phyloP scores from a whole-genome alignment of 2,888 invertebrate genomes.

The Archaeoteleia sp. region DNA sequence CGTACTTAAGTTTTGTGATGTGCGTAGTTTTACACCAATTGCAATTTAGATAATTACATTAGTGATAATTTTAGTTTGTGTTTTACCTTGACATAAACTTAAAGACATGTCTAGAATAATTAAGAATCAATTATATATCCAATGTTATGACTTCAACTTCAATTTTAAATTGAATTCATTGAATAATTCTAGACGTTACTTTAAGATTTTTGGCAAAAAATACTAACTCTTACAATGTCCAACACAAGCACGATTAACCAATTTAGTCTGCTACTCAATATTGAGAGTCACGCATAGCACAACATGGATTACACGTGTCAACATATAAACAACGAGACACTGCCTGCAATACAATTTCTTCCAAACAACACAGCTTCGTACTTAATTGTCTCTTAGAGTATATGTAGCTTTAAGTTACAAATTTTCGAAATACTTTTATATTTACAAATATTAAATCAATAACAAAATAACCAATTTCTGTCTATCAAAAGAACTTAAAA shows the following conservation, averaged over 20 bases:
- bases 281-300: constrained; percentile 38
- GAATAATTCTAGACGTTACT: constrained; percentile 37
- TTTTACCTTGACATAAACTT: constrained; percentile 10
- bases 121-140: too few relatives aligned
- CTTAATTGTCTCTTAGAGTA: constrained; percentile 14
- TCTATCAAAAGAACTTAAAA: too few relatives aligned
- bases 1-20: constrained; percentile 10
- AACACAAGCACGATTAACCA: constrained; percentile 62
- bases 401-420: constrained; percentile 5
- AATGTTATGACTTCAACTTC: too few relatives aligned
- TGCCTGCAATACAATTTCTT: constrained; percentile 27
- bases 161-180: too few relatives aligned
- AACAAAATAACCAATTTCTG: neutral
- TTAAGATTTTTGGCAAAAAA: constrained; percentile 29
- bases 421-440: neutral
- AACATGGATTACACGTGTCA: constrained; percentile 32
- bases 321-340: constrained; percentile 28
- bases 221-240: constrained; percentile 24
- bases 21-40: constrained; percentile 8
- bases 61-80: constrained; percentile 17
- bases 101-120: constrained; percentile 12
- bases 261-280: constrained; percentile 69
- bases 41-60: too few relatives aligned
- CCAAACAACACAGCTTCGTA: constrained; percentile 15
- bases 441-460: neutral